Evolutionary conservation across 2,888 invertebrate species (phyloP), one percentile per base, ranked within the genome.

Genomic region (Tetranychus truncatus): DNA sequence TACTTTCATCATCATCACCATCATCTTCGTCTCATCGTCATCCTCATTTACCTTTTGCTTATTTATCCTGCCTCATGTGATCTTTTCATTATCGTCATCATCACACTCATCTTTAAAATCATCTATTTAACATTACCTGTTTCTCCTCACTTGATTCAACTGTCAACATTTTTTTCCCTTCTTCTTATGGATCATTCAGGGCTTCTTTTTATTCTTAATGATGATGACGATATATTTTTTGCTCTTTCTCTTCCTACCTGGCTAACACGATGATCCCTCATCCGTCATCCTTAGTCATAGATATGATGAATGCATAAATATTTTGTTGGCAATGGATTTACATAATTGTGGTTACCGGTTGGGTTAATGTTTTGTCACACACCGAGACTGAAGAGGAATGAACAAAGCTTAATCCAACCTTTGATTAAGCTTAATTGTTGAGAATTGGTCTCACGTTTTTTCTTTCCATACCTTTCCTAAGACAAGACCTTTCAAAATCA

Each of bases 281-380:
- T 55, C 55, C 55, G 55, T 55, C 55, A 55, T 55, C 55, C 55
- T 9, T 55, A 9, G 15, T 55, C 55, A 15, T 15, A 55, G 9
- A 9, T 55, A 15, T 55, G 55, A 55, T 55, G 11, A 55, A 55
- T 9, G 34, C 34, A 55, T 55, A 15, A 55, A 55, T 55, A 55
- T 55, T 55, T 55, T 15, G 55, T 55, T 55, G 34, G 34, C 34
- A 34, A 34, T 34, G 15, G 15, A 55, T 55, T 55, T 55, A 55
- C 55, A 55, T 55, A 55, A 55, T 55, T 55, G 55, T 55, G 55
- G 55, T 55, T 55, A 55, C 55, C 55, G 55, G 55, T 55, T 55
- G 55, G 55, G 55, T 55, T 55, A 55, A 55, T 55, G 15, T 55
- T 55, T 55, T 55, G 55, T 55, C 55, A 55, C 55, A 55, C 55